phyloP scores from a whole-genome alignment of 2,888 invertebrate genomes.

The Pyrgus malvae region DNA sequence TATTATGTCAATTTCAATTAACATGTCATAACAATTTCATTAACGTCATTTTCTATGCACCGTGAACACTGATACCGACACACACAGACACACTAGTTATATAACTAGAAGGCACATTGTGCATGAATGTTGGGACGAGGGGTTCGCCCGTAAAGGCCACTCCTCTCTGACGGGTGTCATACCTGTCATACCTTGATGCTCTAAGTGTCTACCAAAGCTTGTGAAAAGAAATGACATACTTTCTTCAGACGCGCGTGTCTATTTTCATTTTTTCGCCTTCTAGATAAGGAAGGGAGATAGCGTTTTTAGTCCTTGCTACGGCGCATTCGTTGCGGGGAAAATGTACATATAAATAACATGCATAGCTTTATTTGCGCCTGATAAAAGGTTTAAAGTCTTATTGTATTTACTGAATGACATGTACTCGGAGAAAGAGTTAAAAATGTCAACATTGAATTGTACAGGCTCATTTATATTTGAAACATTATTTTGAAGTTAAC shows the following conservation, averaged over 20 bases:
- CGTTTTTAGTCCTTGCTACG: constrained; percentile 18
- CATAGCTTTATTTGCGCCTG: constrained; percentile 4
- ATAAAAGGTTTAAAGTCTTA: background rate
- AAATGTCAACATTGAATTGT: background rate
- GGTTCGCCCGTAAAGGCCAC: no score
- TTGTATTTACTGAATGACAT: background rate
- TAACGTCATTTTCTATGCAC: no score
- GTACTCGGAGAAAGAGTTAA: background rate
- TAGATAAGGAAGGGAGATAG: constrained; percentile 25
- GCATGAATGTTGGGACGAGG: no score
- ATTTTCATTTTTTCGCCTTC: constrained; percentile 42
- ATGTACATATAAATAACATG: constrained; percentile 3
- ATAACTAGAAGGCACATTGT: no score
- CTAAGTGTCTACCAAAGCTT: constrained; percentile 40
- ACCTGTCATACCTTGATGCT: no score
- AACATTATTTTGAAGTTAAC: no score
- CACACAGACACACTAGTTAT: no score
- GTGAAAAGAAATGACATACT: constrained; percentile 62
- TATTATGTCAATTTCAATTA: no score
- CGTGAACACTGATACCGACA: no score
- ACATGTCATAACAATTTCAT: no score
- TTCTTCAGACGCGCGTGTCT: constrained; percentile 40
- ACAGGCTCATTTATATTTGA: background rate
- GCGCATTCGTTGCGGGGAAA: constrained; percentile 6
- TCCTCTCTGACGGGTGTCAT: no score